phyloP scores from a whole-genome alignment of 2,113 vertebrate genomes.

The Nesoenas mayeri region DNA sequence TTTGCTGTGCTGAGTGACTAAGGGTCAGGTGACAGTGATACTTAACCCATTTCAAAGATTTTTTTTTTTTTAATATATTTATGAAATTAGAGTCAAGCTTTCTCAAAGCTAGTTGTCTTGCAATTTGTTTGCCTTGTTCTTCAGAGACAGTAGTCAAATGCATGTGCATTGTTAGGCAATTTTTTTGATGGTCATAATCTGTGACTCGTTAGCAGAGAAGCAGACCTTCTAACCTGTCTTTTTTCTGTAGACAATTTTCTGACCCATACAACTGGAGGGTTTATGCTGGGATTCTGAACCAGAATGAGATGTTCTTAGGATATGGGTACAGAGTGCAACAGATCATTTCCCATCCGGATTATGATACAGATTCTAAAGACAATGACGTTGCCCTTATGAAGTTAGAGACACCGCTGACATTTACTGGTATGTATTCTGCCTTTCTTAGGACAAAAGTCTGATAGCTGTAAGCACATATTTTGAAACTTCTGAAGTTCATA shows the following conservation, averaged over 20 bases:
- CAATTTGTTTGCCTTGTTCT: not conserved
- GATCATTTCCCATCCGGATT: conserved; percentile 74
- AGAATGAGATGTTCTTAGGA: conserved; percentile 4
- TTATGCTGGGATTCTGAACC: conserved; percentile 69
- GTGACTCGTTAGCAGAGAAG: not conserved
- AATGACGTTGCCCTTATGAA: conserved; percentile 81
- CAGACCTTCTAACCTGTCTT: not conserved
- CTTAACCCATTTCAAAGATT: not conserved
- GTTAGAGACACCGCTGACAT: conserved; percentile 53
- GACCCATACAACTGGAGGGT: conserved; percentile 55
- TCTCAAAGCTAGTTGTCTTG: not conserved
- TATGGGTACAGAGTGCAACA: conserved; percentile 21
- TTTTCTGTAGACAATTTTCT: conserved; percentile 45
- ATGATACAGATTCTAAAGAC: conserved; percentile 74
- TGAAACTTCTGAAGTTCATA: not conserved
- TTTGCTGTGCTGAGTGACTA: conserved; percentile 38
- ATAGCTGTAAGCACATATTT: not conserved
- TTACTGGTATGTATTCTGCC: conserved; percentile 53
- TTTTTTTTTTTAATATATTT: not conserved
- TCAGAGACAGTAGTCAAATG: not conserved
- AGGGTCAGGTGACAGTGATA: not conserved
- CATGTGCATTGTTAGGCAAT: accelerated
- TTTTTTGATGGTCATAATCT: not conserved
- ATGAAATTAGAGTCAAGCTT: not conserved
- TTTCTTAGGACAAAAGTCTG: not conserved